Percentiles rank a stretch among this genome's conserved stretches.
phyloP scores from a whole-genome alignment of 2,797 vertebrate species.

The Hypotaenidia philippensis region DNA sequence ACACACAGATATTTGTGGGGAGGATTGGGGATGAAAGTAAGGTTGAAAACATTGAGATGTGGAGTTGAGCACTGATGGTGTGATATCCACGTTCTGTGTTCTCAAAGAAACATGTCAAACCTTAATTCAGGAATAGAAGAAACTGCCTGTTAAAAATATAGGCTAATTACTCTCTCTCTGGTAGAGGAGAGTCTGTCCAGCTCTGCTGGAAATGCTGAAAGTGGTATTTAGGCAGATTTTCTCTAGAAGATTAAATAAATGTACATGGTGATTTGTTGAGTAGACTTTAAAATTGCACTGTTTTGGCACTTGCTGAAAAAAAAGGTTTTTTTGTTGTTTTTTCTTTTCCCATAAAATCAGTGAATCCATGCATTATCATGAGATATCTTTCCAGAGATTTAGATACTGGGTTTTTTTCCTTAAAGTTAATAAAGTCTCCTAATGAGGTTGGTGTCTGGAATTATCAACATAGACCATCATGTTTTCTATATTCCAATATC shows the following conservation, averaged over 20 bases:
- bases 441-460: background rate
- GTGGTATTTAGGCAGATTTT: background rate
- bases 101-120: background rate
- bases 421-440: background rate
- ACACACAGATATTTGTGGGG: background rate
- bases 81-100: background rate
- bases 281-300: background rate
- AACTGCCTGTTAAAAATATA: background rate
- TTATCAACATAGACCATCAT: background rate
- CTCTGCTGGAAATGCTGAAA: background rate
- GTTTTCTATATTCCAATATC: background rate
- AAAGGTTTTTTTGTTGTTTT: background rate
- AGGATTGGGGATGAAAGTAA: background rate
- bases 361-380: background rate
- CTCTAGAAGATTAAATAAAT: background rate
- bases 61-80: background rate
- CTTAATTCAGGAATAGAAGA: background rate
- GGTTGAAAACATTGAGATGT: background rate
- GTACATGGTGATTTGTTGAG: background rate
- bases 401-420: background rate
- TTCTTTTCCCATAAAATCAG: background rate
- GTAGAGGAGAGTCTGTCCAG: background rate
- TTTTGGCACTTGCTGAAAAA: background rate
- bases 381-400: background rate
- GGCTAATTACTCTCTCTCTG: background rate